These are phyloP conservation scores for Scaeva pyrastri DNA, from an alignment of 2,888 invertebrate species.

Conservation along the genomic window DNA sequence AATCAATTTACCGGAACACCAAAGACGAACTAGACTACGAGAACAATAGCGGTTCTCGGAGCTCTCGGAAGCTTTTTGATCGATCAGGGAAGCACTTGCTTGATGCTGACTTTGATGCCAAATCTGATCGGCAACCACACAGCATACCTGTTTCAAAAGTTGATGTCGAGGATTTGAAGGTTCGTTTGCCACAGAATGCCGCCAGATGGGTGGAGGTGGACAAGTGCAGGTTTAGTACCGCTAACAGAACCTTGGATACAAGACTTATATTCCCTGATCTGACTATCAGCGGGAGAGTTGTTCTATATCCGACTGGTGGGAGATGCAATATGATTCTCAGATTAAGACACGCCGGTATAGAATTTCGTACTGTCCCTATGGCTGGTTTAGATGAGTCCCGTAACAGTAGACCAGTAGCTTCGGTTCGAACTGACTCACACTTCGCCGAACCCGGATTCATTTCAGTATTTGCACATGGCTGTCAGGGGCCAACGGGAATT, in stretches of 20 bases:
- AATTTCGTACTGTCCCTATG: conserved; percentile 89
- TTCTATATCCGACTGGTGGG: conserved; percentile 85
- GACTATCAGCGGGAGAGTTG: conserved; percentile 91
- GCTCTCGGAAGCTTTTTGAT: conserved; percentile 45
- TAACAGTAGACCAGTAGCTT: conserved; percentile 79
- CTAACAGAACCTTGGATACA: conserved; percentile 90
- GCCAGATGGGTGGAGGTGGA: conserved; percentile 89
- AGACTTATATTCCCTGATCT: conserved; percentile 91
- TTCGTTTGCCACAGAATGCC: conserved; percentile 87
- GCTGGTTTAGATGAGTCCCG: conserved; percentile 79
- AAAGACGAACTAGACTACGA: conserved; percentile 76
- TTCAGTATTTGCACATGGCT: conserved; percentile 93
- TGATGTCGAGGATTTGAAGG: conserved; percentile 83
- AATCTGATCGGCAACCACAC: conserved; percentile 50
- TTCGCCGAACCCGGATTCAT: conserved; percentile 94
- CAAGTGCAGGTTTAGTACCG: conserved; percentile 90
- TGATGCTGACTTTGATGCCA: conserved; percentile 36
- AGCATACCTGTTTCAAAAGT: conserved; percentile 78
- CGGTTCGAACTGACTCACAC: conserved; percentile 90
- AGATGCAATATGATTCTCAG: conserved; percentile 92
- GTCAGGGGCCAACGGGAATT: conserved; percentile 85
- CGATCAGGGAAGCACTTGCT: conserved; percentile 25
- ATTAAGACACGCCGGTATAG: conserved; percentile 91
- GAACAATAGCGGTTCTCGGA: conserved; percentile 70
- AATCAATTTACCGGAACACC: conserved; percentile 81